Base-by-base conservation (phyloP, 2,797 vertebrate species). In the Pachyuromys duprasi region DNA sequence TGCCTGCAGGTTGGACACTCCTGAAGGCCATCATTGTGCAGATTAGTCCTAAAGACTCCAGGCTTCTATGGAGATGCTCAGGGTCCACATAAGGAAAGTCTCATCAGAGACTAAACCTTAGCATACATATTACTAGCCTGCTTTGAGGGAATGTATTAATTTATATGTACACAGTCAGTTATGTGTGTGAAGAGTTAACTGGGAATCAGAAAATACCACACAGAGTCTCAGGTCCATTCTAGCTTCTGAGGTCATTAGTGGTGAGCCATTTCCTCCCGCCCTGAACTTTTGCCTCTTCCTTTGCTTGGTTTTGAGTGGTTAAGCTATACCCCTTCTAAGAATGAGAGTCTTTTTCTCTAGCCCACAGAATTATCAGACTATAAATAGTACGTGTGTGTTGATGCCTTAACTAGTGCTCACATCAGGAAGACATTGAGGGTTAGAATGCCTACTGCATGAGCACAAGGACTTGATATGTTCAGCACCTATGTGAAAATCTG, bases 291-390 rank as follows among this genome's bases (percentile, higher is more conserved):
- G 11, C 14, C 83, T 92, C 82, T 95, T 79, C 26, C 12, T 76
- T 57, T 28, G 63, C 42, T 95, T 86, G 57, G 63, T 62, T 96
- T 95, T 92, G 49, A 88, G 80, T 17, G 92, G 82, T 57, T 86
- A 49, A 83, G 87, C 57, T 74, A 28, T 69, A 36, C 39, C 67
- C 53, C 31, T 96, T 90, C 88, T 45, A 39, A 33, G 57, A 60
- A 75, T 91, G n/a, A 91, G 33, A 33, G 62, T 81, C 26, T 96
- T 67, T 81, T 96, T 95, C 88, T 95, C 31, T 28, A 86, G 86
- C 76, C 53, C 39, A 55, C 31, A 12, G 22, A n/a, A 90, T 93
- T 67, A 70, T 3, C 53, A 63, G 74, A 78, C 93, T 36, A 89
- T 69, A 49, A 86, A 83, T 63, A 93, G 72, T 81, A n/a, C 11